Base-by-base conservation (phyloP, 2,888 invertebrate species). In the Boloria selene region DNA sequence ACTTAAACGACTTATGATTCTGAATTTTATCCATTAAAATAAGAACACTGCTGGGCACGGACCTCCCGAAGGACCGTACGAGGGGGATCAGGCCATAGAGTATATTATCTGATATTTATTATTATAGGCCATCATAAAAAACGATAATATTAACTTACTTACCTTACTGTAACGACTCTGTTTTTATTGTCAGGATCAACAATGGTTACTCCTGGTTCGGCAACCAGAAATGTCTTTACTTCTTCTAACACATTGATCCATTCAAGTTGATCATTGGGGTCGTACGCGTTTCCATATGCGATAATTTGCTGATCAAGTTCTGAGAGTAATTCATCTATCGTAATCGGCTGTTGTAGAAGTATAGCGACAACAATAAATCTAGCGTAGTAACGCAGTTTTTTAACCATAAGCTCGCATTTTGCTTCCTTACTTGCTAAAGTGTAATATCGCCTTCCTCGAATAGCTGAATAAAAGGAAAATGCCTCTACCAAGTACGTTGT, bases 351-450 rank as follows among this genome's bases (percentile, higher is more conserved):
- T 87, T 98, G 97, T 72, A 99, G 93, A 77, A 99, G 93, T 77
- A 99, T 94, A 87, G 98, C 98, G 47, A 99, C 98, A 63, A 98
- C 98, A 81, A 99, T 98, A 87, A 98, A 99, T 71, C 99, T 94
- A 22, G 98, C 98, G 88, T 98, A 99, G 85, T 98, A 99, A 68
- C 96, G 92, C 64, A 99, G 92, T 87, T 99, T 99, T 89, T 99
- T 99, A 72, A 99, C 98, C 97, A 99, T 98, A 71, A 99, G 87
- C 85, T 99, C 98, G 74, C 98, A 96, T 77, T 97, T 95, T 86
- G 98, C 98, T 88, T 98, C 98, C 85, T 98, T 97, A 72, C 95
- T 95, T 0, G 98, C 98, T 79, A 97, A 95, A 62, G 98, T 98
- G 86, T 98, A 99, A 86, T 99, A 99, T 18, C 97, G 97, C 77